phyloP scores from a whole-genome alignment of 2,113 vertebrate species.

The Oryzias woworae region DNA sequence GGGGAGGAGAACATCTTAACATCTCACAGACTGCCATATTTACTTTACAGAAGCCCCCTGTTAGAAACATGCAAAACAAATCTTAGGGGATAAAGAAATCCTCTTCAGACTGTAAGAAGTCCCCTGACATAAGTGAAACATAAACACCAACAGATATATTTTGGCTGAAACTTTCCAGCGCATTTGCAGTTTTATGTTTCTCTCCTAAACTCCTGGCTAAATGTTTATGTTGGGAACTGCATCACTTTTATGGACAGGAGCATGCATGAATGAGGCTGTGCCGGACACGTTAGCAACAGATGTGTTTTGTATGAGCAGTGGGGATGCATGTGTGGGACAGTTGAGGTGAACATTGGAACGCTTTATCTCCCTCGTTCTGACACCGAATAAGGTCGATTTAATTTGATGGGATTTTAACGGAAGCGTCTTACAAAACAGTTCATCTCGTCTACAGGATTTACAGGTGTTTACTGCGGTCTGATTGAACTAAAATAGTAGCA shows the following conservation, averaged over 20 bases:
- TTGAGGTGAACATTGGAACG: constrained; percentile 46
- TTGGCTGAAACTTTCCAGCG: constrained; percentile 10
- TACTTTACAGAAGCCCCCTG: constrained; percentile 30
- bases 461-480: constrained; percentile 50
- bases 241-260: constrained; percentile 50
- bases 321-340: constrained; percentile 46
- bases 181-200: not conserved
- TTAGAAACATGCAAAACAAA: constrained; percentile 41
- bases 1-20: constrained; percentile 23
- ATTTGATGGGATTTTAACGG: constrained; percentile 61
- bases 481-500: constrained; percentile 63
- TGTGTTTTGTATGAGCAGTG: constrained; percentile 50
- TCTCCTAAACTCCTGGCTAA: not conserved
- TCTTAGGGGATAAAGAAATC: constrained; percentile 44
- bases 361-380: constrained; percentile 45
- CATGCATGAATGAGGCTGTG: constrained; percentile 48
- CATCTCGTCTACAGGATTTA: constrained; percentile 57
- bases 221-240: not conserved
- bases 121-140: constrained; percentile 41
- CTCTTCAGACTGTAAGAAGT: constrained; percentile 33
- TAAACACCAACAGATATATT: constrained; percentile 18
- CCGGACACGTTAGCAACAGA: constrained; percentile 50
- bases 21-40: constrained; percentile 27
- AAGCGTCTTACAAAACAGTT: constrained; percentile 50
- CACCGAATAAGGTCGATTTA: constrained; percentile 65